These are phyloP conservation scores for Muscina levida DNA, from an alignment of 2,888 invertebrate species.

Conservation along the genomic window DNA sequence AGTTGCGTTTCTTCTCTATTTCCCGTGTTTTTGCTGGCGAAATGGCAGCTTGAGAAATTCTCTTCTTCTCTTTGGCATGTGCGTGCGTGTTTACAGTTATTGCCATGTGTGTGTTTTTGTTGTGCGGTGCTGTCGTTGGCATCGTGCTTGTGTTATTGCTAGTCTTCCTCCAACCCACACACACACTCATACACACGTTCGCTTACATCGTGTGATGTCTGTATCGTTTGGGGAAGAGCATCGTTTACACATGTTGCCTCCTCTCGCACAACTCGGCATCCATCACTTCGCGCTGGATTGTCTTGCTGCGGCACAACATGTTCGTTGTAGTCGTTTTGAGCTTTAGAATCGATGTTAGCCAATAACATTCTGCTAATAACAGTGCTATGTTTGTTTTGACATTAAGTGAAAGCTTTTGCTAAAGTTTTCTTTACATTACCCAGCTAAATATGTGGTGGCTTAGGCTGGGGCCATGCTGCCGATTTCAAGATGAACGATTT, in stretches of 20 bases:
- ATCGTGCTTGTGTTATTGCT: slow-evolving; percentile 8
- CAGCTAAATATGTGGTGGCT: too few relatives aligned
- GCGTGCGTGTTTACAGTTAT: slow-evolving; percentile 29
- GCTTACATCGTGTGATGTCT: too few relatives aligned
- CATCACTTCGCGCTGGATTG: slow-evolving; percentile 23
- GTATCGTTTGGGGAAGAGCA: slow-evolving; percentile 45
- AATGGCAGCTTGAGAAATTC: not conserved
- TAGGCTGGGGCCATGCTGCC: too few relatives aligned
- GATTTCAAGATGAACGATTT: too few relatives aligned
- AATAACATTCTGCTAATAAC: not conserved
- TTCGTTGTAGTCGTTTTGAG: slow-evolving; percentile 38
- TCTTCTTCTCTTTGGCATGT: slow-evolving; percentile 31
- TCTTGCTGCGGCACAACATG: slow-evolving; percentile 56
- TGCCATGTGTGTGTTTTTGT: slow-evolving; percentile 15
- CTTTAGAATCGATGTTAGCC: too few relatives aligned
- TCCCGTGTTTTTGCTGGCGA: not conserved
- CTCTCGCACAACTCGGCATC: slow-evolving; percentile 19
- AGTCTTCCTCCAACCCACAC: not conserved
- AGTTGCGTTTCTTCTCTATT: slow-evolving; percentile 34
- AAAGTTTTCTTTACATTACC: too few relatives aligned
- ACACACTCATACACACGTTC: slow-evolving; percentile 12
- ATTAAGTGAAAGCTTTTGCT: slow-evolving; percentile 24
- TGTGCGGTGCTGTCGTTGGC: slow-evolving; percentile 8
- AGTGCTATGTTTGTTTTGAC: slow-evolving; percentile 12
- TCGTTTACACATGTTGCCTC: slow-evolving; percentile 47